A percentile compares a stretch with the other conserved stretches of the same genome.
phyloP scores from a whole-genome alignment of 2,113 vertebrate genomes.

The Reinhardtius hippoglossoides region DNA sequence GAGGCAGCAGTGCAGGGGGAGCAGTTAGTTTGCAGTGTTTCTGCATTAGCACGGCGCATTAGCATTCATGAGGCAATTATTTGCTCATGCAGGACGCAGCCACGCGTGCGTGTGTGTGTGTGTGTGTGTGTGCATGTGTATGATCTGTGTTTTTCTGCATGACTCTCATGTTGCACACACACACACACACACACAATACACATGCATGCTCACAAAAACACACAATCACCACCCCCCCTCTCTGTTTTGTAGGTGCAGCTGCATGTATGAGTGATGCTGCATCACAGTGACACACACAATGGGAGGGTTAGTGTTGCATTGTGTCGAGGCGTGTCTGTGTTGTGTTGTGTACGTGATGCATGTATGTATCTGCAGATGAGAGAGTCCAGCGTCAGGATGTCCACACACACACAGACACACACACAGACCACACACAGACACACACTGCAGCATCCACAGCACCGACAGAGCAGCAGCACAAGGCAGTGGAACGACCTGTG shows the following conservation, averaged over 20 bases:
- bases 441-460: conserved; percentile 53
- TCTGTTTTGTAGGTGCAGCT: conserved; percentile 33
- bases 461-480: conserved; percentile 18
- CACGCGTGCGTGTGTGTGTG: background rate
- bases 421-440: background rate
- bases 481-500: conserved; percentile 6
- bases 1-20: conserved; percentile 21
- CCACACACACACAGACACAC: background rate
- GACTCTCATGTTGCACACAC: conserved; percentile 1
- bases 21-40: conserved; percentile 53
- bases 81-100: conserved; percentile 28
- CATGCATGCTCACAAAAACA: background rate
- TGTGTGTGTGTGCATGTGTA: background rate
- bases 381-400: background rate
- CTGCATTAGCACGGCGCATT: conserved; percentile 70
- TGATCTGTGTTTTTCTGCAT: background rate
- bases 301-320: conserved; percentile 66
- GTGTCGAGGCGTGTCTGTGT: conserved; percentile 48
- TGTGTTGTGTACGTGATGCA: conserved; percentile 19
- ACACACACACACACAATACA: background rate
- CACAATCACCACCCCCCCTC: background rate
- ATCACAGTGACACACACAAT: conserved; percentile 49
- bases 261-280: conserved; percentile 35
- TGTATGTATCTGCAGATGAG: background rate
- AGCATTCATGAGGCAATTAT: conserved; percentile 70